These are phyloP conservation scores for Nycticebus coucang DNA, from an alignment of 2,113 vertebrate genomes.

Conservation along the genomic window DNA sequence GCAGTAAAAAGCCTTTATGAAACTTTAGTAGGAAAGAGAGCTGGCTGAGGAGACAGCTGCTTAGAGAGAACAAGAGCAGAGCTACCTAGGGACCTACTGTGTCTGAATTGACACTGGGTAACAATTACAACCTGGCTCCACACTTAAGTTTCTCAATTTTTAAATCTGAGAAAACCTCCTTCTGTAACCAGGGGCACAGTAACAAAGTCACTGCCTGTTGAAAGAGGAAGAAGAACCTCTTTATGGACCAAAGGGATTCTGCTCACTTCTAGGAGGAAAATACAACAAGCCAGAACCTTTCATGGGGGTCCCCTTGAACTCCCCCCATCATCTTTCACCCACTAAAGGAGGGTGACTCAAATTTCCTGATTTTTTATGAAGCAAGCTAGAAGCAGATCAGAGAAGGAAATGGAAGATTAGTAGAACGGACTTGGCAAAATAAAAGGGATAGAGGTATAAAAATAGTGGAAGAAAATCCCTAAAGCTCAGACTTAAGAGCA, in stretches of 20 bases:
- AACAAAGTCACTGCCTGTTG: neutral
- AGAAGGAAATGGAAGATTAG: neutral
- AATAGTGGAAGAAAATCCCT: too few relatives aligned
- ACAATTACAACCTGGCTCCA: neutral
- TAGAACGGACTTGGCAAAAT: neutral
- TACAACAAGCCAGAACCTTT: neutral
- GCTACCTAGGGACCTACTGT: neutral
- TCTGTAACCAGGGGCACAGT: neutral
- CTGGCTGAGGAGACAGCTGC: neutral
- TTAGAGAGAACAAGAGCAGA: neutral
- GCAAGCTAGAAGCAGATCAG: neutral
- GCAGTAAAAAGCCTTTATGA: slow-evolving; percentile 53
- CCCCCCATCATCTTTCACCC: neutral
- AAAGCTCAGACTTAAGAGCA: neutral
- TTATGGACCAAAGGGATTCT: too few relatives aligned
- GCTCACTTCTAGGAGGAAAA: neutral
- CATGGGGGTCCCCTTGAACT: rapidly evolving
- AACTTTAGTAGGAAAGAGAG: slow-evolving; percentile 17
- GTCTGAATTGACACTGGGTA: neutral
- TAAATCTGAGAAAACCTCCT: neutral
- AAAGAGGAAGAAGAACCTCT: neutral
- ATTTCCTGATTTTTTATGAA: neutral
- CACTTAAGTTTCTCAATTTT: neutral
- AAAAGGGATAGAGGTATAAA: neutral
- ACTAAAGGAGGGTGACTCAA: too few relatives aligned